A percentile compares a stretch with the other conserved stretches of the same genome.
Evolutionary conservation across 2,797 vertebrate genomes (phyloP).

Genomic region (Tenualosa thibaudeaui): DNA sequence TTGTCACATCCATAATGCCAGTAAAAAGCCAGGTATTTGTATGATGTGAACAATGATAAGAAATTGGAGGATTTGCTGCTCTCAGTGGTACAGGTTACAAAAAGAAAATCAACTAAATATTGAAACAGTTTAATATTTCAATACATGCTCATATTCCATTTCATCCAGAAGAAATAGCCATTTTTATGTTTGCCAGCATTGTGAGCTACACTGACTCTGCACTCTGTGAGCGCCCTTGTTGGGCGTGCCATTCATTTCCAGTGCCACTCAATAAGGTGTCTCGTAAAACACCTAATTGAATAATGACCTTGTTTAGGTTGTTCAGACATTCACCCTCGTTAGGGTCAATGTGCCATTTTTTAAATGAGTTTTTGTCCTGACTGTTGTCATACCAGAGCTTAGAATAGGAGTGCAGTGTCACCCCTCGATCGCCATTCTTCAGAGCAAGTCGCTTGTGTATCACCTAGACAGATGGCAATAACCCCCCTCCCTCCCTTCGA

Average conservation of each 20-base stretch:
- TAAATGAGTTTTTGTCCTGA: conserved; percentile 25
- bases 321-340: conserved; percentile 11
- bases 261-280: background rate
- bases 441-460: conserved; percentile 36
- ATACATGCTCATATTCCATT: no score
- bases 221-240: no score
- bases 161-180: no score
- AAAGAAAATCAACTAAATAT: no score
- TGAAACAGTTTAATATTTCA: no score
- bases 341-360: background rate
- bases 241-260: background rate
- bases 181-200: no score
- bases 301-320: conserved; percentile 1
- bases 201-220: no score
- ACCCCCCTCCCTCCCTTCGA: conserved; percentile 50
- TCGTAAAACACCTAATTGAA: background rate
- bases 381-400: conserved; percentile 38
- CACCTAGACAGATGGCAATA: conserved; percentile 74
- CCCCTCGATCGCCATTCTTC: background rate
- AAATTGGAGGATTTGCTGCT: no score
- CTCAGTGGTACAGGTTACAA: no score
- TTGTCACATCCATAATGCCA: no score
- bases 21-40: no score
- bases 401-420: conserved; percentile 55
- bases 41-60: no score